Conservation (phyloP, 2,888 invertebrate genomes). For the Cremastinae sp. region DNA sequence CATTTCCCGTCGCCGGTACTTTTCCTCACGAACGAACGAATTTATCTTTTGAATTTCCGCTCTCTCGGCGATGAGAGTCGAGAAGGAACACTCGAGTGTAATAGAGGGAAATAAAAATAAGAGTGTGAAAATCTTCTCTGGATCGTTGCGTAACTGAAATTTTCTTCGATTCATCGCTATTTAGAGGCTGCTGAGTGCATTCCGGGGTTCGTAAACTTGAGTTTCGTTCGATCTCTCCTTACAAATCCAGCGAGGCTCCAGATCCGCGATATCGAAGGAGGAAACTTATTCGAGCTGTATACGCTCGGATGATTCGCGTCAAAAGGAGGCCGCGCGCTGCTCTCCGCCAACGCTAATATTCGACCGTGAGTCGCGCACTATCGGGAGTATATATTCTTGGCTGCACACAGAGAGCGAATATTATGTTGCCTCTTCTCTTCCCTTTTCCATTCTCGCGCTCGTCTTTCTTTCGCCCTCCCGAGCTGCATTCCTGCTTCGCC, state of each 20-base stretch:
- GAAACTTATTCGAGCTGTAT: slow-evolving; percentile 57
- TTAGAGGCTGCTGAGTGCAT: neutral
- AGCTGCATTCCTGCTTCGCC: slow-evolving; percentile 56
- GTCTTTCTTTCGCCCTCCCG: slow-evolving; percentile 28
- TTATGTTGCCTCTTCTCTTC: slow-evolving; percentile 5
- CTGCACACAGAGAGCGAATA: slow-evolving; percentile 7
- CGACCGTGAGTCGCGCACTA: slow-evolving; percentile 29
- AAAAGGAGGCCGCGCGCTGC: slow-evolving; percentile 53
- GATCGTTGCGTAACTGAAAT: slow-evolving; percentile 11
- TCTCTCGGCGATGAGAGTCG: neutral
- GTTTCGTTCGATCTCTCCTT: too few relatives aligned
- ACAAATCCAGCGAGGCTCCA: slow-evolving; percentile 5
- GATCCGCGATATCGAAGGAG: slow-evolving; percentile 57
- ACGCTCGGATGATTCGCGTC: slow-evolving; percentile 57
- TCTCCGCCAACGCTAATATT: slow-evolving; percentile 45
- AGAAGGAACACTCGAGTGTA: slow-evolving; percentile 3
- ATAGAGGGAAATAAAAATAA: neutral
- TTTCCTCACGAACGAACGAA: too few relatives aligned
- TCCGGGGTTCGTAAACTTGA: too few relatives aligned
- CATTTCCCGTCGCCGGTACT: too few relatives aligned
- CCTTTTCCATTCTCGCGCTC: slow-evolving; percentile 3
- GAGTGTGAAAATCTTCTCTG: neutral
- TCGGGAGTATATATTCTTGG: slow-evolving; percentile 25
- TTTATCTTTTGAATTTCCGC: neutral
- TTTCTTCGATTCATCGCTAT: neutral